These are phyloP conservation scores for Macaria notata DNA, from an alignment of 2,888 invertebrate species.

Conservation along the genomic window DNA sequence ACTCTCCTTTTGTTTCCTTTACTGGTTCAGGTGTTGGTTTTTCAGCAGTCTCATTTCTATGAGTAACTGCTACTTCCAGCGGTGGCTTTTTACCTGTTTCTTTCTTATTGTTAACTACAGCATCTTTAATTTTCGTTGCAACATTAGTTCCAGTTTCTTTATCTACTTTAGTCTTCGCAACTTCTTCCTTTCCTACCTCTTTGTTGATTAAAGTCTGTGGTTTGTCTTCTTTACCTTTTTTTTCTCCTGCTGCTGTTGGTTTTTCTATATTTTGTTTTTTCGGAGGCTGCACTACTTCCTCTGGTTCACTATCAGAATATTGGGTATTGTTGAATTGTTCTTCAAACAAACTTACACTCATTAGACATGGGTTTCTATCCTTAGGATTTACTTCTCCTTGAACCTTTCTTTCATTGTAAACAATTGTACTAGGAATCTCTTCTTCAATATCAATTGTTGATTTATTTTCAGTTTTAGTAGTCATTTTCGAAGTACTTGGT, in stretches of 20 bases:
- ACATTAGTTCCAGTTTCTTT: neutral
- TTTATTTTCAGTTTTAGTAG: no score
- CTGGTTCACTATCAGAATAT: conserved; percentile 49
- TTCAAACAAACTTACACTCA: conserved; percentile 62
- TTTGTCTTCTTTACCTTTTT: conserved; percentile 18
- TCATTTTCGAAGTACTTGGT: no score
- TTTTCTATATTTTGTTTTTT: conserved; percentile 24
- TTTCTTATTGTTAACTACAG: neutral
- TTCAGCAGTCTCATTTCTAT: no score
- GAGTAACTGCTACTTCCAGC: neutral
- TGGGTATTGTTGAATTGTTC: conserved; percentile 53
- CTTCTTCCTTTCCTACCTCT: neutral
- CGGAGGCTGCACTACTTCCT: conserved; percentile 36
- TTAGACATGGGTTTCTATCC: conserved; percentile 55
- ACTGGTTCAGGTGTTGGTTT: no score
- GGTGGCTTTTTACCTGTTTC: neutral
- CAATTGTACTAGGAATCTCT: no score
- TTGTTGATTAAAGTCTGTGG: neutral
- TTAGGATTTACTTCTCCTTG: neutral
- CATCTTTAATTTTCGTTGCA: neutral
- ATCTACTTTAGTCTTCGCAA: neutral
- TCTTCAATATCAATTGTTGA: no score
- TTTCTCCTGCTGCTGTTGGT: conserved; percentile 8
- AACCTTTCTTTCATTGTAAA: no score
- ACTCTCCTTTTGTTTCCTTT: no score